These are phyloP conservation scores for Eupithecia subfuscata DNA, from an alignment of 2,888 invertebrate species.

Conservation along the genomic window DNA sequence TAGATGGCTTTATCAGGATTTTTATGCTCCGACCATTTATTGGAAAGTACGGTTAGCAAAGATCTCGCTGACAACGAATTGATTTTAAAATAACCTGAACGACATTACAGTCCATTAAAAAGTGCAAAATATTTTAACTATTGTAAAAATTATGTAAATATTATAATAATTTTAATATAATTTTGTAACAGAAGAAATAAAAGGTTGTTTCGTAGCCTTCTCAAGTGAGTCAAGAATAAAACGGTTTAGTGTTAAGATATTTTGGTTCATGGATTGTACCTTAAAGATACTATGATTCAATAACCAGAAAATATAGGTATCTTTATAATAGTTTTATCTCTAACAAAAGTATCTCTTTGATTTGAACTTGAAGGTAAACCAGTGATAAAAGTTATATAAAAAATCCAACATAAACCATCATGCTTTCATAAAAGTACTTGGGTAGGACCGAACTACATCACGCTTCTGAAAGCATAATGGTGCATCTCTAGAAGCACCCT, in stretches of 20 bases:
- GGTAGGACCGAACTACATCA: neutral
- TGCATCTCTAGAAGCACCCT: constrained; percentile 26
- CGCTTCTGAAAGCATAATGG: neutral
- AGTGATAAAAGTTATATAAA: too few relatives aligned
- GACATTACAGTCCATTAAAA: neutral
- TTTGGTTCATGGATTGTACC: too few relatives aligned
- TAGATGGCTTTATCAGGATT: neutral
- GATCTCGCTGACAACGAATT: neutral
- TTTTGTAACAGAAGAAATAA: neutral
- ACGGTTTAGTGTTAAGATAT: too few relatives aligned
- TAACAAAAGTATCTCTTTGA: too few relatives aligned
- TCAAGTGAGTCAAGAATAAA: neutral
- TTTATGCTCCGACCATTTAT: neutral
- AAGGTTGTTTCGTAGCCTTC: neutral
- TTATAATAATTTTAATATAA: too few relatives aligned
- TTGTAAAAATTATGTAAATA: too few relatives aligned
- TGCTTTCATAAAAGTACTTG: too few relatives aligned
- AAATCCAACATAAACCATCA: too few relatives aligned
- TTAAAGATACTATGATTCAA: neutral
- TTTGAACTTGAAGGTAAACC: too few relatives aligned
- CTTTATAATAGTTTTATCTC: too few relatives aligned
- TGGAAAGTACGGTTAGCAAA: neutral
- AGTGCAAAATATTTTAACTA: too few relatives aligned
- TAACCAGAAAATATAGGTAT: neutral
- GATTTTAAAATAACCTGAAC: neutral